Evolutionary conservation across 2,797 vertebrate species (phyloP), one percentile per base, ranked within the genome.

Genomic region (Aeoliscus strigatus): DNA sequence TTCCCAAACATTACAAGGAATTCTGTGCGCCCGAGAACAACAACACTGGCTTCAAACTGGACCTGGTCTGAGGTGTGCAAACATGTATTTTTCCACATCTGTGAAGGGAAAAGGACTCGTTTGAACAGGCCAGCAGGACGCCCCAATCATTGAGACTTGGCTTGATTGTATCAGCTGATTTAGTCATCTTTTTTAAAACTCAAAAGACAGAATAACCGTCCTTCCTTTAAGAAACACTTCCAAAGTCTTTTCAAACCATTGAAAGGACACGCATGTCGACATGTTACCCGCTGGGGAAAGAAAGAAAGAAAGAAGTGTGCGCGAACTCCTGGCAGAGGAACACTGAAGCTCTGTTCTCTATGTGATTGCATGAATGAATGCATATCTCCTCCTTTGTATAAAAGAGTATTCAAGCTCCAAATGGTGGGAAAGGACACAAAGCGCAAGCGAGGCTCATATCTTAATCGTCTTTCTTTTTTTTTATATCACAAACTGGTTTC

Each of bases 401-500:
- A n/a, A n/a, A 21, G 33, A 39, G 58, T 43, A 42, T 61, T 47
- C 54, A 39, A 60, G 32, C 37, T 24, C 45, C 39, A 65, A 56
- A 55, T 0, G 0, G 28, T 46, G 44, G 52, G 51, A 68, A 36
- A 62, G 46, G 49, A 75, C 51, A 67, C 55, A 67, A 53, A 43
- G 27, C 27, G 42, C n/a, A n/a, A n/a, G 51, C 30, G 25, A 6
- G 17, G 41, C 37, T 54, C 18, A 8, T n/a, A 44, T 61, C 52
- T 67, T 65, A 66, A 75, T 75, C 48, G 29, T 40, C 38, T 77
- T 56, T 82, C 27, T 21, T 25, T 40, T 54, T 1, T 21, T 88
- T 87, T 79, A 79, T 58, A 51, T 67, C 61, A 67, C 53, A 32
- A 44, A 39, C 48, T 33, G 26, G 39, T 77, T 77, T 74, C 51